These are phyloP conservation scores for Microplitis mediator DNA, from an alignment of 1,140 invertebrate species.

Conservation along the genomic window DNA sequence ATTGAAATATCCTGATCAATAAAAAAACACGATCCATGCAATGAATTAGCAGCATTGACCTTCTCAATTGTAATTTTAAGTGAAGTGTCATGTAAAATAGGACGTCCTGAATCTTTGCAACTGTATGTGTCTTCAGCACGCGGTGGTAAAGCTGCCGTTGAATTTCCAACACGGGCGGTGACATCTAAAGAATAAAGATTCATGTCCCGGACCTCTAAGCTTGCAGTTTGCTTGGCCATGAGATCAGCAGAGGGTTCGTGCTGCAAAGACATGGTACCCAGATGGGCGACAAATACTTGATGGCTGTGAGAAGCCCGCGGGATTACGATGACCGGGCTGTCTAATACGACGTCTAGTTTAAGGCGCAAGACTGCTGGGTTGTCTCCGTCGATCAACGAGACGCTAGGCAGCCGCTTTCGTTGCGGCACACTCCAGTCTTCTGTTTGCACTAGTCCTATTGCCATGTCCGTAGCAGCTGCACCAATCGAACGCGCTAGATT, in stretches of 20 bases:
- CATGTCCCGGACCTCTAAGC: conserved; percentile 81
- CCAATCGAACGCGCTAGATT: conserved; percentile 83
- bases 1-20: conserved; percentile 48
- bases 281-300: conserved; percentile 89
- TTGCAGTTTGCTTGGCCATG: conserved; percentile 58
- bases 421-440: conserved; percentile 57
- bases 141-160: conserved; percentile 42
- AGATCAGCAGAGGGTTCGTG: conserved; percentile 53
- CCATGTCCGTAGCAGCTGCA: conserved; percentile 91
- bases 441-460: conserved; percentile 84
- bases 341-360: conserved; percentile 77
- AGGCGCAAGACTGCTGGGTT: conserved; percentile 38
- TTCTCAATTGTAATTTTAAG: conserved; percentile 70
- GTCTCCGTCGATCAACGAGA: conserved; percentile 42
- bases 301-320: conserved; percentile 78
- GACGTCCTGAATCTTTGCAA: conserved; percentile 69
- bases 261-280: conserved; percentile 83
- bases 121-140: conserved; percentile 72
- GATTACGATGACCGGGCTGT: conserved; percentile 89
- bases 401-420: conserved; percentile 51
- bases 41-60: conserved; percentile 41
- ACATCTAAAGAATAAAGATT: conserved; percentile 82
- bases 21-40: conserved; percentile 50
- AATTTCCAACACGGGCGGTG: conserved; percentile 53
- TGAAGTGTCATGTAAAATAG: conserved; percentile 83